Evolutionary conservation across 2,888 invertebrate species (phyloP).

Genomic region (Furcula furcula): DNA sequence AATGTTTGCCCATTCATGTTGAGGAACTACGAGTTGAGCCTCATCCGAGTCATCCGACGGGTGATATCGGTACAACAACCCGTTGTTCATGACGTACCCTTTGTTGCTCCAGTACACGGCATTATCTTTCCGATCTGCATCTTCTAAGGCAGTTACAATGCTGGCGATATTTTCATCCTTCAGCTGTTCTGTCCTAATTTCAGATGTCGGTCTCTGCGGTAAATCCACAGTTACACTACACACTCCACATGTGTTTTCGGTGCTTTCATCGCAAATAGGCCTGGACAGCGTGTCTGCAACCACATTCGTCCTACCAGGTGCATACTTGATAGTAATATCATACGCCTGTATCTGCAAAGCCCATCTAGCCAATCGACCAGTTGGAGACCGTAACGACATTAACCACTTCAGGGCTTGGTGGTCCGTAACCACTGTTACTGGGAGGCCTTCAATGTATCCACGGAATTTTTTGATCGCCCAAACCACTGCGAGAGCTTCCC

Average conservation of each 20-base stretch:
- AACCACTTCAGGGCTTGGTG: conserved; percentile 19
- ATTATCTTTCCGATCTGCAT: neutral
- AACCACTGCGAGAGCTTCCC: conserved; percentile 32
- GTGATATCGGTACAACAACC: conserved; percentile 1
- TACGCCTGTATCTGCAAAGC: conserved; percentile 14
- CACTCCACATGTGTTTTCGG: neutral
- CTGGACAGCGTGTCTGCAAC: conserved; percentile 18
- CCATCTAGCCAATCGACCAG: conserved; percentile 17
- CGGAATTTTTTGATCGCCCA: conserved; percentile 19
- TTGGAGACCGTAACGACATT: conserved; percentile 11
- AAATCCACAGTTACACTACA: neutral
- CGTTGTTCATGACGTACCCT: conserved; percentile 3
- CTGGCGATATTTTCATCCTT: neutral
- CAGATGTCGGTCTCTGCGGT: neutral
- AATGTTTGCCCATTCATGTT: neutral
- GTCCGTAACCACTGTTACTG: conserved; percentile 10
- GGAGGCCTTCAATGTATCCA: conserved; percentile 24
- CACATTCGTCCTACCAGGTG: conserved; percentile 13
- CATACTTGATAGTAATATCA: conserved; percentile 11
- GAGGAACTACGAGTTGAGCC: neutral
- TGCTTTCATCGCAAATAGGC: conserved; percentile 9
- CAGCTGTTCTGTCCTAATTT: conserved; percentile 3
- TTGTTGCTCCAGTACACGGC: conserved; percentile 2
- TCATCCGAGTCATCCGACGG: conserved; percentile 2
- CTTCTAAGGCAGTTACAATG: conserved; percentile 5